A percentile compares a stretch with the other conserved stretches of the same genome.
Evolutionary conservation across 2,797 vertebrate species (phyloP).

Genomic region (Tiaroga cobitis): DNA sequence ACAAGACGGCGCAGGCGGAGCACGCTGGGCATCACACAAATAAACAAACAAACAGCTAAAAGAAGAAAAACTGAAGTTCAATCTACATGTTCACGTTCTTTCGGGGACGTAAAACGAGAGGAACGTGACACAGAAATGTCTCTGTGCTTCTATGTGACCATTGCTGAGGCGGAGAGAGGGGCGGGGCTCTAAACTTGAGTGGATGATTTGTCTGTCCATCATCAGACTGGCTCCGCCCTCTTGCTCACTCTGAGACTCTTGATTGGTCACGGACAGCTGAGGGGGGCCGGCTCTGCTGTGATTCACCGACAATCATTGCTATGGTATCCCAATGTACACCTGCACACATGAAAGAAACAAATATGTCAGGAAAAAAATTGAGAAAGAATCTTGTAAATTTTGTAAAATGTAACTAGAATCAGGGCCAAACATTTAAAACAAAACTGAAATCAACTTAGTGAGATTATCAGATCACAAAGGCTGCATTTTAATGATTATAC

Average conservation of each 20-base stretch:
- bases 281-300: not conserved
- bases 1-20: constrained; percentile 79
- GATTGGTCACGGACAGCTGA: not conserved
- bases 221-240: not conserved
- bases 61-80: constrained; percentile 3
- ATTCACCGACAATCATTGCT: not conserved
- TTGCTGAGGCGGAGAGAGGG: constrained; percentile 37
- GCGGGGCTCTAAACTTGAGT: not conserved
- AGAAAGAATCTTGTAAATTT: not conserved
- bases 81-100: constrained; percentile 18
- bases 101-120: not conserved
- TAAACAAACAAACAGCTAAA: constrained; percentile 11
- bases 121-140: not conserved
- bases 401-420: not conserved
- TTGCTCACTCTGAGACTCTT: not conserved
- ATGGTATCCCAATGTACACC: not conserved
- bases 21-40: constrained; percentile 77
- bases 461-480: too few species aligned
- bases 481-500: too few species aligned
- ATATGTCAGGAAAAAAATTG: not conserved
- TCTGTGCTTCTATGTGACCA: constrained; percentile 61
- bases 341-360: not conserved
- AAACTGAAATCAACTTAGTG: too few species aligned
- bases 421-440: too few species aligned
- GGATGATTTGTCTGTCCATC: not conserved